Evolutionary conservation across 2,888 invertebrate species (phyloP).

Genomic region (Brachyptera risi): DNA sequence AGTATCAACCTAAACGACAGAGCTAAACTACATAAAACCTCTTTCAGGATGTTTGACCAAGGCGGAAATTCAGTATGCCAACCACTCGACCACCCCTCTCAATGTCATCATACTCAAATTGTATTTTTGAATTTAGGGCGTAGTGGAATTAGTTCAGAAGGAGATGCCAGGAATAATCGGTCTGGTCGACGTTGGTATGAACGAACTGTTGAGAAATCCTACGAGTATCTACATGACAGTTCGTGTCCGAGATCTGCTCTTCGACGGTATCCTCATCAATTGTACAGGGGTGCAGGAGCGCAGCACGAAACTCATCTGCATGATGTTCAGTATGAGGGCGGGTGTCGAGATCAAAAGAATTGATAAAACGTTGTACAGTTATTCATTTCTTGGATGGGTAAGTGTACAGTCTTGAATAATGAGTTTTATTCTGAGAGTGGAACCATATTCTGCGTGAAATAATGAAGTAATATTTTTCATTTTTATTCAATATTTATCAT

Average conservation of each 20-base stretch:
- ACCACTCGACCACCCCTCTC: too few relatives aligned
- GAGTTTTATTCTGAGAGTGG: too few relatives aligned
- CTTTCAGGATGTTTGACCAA: too few relatives aligned
- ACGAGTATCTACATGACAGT: conserved; percentile 57
- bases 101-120: too few relatives aligned
- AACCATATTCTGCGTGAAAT: too few relatives aligned
- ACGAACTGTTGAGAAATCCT: conserved; percentile 64
- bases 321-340: conserved; percentile 59
- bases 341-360: conserved; percentile 54
- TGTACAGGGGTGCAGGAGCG: conserved; percentile 73
- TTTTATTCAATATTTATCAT: too few relatives aligned
- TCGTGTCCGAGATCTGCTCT: conserved; percentile 67
- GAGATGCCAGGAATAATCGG: conserved; percentile 61
- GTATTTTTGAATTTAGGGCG: conserved; percentile 51
- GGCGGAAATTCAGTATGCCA: too few relatives aligned
- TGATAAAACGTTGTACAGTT: conserved; percentile 60
- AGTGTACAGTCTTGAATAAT: too few relatives aligned
- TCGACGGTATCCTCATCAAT: conserved; percentile 67
- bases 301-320: conserved; percentile 69
- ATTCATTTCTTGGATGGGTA: conserved; percentile 71
- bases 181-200: conserved; percentile 64
- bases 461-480: too few relatives aligned
- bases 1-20: too few relatives aligned
- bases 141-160: conserved; percentile 54
- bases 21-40: too few relatives aligned